These are phyloP conservation scores for Leptinotarsa tumamoca DNA, from an alignment of 2,888 invertebrate species.

Conservation along the genomic window DNA sequence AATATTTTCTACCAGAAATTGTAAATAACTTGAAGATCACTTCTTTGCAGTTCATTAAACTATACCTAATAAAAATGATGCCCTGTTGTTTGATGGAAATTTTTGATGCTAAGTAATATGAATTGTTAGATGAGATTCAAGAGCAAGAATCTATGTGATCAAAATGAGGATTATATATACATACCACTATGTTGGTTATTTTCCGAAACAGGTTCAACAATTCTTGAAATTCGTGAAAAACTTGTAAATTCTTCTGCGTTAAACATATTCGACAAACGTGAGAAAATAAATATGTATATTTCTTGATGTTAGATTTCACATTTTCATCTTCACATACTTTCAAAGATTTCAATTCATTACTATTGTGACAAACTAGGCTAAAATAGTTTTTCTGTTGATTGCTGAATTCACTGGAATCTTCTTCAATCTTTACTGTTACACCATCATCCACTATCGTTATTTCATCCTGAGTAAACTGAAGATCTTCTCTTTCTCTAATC, in stretches of 20 bases:
- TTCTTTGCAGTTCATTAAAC: too few relatives aligned
- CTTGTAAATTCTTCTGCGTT: background rate
- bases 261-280: slow-evolving; percentile 4
- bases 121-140: too few relatives aligned
- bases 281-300: background rate
- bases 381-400: background rate
- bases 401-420: background rate
- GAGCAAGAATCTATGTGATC: too few relatives aligned
- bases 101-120: too few relatives aligned
- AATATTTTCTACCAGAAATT: too few relatives aligned
- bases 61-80: too few relatives aligned
- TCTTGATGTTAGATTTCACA: background rate
- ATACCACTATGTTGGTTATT: slow-evolving; percentile 1
- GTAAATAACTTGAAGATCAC: too few relatives aligned
- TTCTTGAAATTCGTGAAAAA: slow-evolving; percentile 2
- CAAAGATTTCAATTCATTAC: background rate
- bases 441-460: slow-evolving; percentile 6
- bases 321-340: background rate
- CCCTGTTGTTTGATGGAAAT: too few relatives aligned
- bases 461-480: background rate
- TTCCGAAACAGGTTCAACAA: background rate
- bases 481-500: background rate
- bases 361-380: background rate
- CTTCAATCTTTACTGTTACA: slow-evolving; percentile 6
- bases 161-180: background rate